Conservation (phyloP, 2,113 vertebrate species). For the Symphodus melops region DNA sequence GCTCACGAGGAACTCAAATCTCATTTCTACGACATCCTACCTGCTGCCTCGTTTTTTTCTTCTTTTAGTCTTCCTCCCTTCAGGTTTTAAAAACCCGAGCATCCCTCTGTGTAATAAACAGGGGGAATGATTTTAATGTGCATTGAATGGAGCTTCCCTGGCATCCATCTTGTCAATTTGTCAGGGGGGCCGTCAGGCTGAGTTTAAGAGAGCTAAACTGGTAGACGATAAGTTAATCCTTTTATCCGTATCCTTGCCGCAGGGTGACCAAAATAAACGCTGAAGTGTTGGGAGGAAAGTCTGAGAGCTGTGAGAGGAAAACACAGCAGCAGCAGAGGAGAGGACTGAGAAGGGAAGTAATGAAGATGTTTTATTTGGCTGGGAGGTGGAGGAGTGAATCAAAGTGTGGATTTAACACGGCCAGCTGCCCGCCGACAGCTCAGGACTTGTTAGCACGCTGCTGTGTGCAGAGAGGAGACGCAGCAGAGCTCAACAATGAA, state of each 20-base stretch:
- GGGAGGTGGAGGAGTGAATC: not conserved
- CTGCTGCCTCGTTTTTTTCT: not conserved
- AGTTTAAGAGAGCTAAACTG: conserved; percentile 67
- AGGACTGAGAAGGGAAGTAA: conserved; percentile 20
- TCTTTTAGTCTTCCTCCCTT: conserved; percentile 18
- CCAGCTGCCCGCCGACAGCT: not conserved
- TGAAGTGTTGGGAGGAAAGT: conserved; percentile 25
- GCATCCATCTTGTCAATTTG: conserved; percentile 64
- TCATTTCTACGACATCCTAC: not conserved
- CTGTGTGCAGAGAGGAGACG: not conserved
- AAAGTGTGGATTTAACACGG: conserved; percentile 4
- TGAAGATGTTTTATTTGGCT: conserved; percentile 24
- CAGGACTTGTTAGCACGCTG: not conserved
- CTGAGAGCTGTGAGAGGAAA: conserved; percentile 13
- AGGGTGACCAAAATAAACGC: conserved; percentile 55
- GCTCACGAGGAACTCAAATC: no score
- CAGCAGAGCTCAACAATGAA: not conserved
- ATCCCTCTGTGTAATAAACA: conserved; percentile 27
- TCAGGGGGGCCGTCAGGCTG: conserved; percentile 62
- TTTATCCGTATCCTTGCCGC: conserved; percentile 68
- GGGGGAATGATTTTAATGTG: conserved; percentile 57
- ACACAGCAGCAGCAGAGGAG: not conserved
- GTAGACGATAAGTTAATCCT: conserved; percentile 68
- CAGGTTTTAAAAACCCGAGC: conserved; percentile 20
- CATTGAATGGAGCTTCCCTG: conserved; percentile 49